Conservation (phyloP, 2,797 vertebrate species). For the Sus cebifrons region DNA sequence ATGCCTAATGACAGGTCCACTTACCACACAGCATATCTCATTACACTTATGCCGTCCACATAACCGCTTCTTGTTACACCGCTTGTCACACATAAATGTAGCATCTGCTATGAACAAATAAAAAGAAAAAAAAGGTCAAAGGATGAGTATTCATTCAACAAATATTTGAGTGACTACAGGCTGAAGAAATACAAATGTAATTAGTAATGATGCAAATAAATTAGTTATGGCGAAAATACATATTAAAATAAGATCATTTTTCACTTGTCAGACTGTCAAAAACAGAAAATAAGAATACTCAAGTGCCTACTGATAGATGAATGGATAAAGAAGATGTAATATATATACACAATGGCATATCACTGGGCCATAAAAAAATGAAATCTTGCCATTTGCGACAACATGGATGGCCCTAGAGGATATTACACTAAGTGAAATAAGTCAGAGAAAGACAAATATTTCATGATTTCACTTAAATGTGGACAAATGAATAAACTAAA, state of each 20-base stretch:
- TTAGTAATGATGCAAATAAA: constrained; percentile 55
- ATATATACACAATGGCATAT: not conserved
- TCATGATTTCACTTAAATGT: not conserved
- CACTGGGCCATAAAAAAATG: not conserved
- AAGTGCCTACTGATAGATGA: not conserved
- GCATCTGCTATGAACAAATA: constrained; percentile 91
- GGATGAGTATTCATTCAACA: constrained; percentile 61
- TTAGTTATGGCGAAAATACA: constrained; percentile 51
- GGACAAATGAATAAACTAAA: not conserved
- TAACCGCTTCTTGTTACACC: constrained; percentile 97
- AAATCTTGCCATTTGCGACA: not conserved
- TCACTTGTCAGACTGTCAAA: not conserved
- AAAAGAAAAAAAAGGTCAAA: constrained; percentile 74
- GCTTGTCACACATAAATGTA: constrained; percentile 96
- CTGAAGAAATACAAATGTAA: constrained; percentile 67
- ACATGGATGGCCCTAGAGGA: not conserved
- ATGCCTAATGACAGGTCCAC: constrained; percentile 78
- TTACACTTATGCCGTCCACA: constrained; percentile 98
- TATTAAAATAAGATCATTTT: constrained; percentile 53
- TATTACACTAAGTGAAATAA: not conserved
- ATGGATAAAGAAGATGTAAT: not conserved
- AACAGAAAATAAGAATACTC: not conserved
- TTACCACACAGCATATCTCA: constrained; percentile 98
- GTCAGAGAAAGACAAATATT: not conserved
- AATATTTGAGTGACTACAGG: constrained; percentile 13